These are phyloP conservation scores for Protomyctophum bolini DNA, from an alignment of 2,113 vertebrate species.

Conservation along the genomic window DNA sequence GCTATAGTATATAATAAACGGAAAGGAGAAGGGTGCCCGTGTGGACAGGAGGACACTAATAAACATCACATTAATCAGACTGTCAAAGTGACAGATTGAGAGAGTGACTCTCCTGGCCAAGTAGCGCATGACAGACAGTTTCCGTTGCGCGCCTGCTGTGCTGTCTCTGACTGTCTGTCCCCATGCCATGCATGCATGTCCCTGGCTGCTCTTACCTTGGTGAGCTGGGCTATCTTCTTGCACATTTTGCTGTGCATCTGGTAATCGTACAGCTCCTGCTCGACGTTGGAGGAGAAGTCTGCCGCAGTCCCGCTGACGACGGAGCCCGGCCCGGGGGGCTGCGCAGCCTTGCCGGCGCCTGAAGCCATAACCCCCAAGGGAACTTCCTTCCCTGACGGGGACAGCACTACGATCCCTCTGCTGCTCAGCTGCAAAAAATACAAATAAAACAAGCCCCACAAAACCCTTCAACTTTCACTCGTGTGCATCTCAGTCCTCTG, in stretches of 20 bases:
- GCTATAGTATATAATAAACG: too few relatives aligned
- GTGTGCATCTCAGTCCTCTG: slow-evolving; percentile 56
- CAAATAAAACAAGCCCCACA: slow-evolving; percentile 40
- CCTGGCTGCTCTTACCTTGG: slow-evolving; percentile 85
- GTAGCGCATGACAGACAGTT: background rate
- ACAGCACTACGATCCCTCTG: slow-evolving; percentile 48
- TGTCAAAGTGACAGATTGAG: background rate
- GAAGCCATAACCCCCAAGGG: slow-evolving; percentile 81
- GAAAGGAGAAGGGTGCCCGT: too few relatives aligned
- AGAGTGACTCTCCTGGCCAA: slow-evolving; percentile 17
- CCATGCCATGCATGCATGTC: slow-evolving; percentile 2
- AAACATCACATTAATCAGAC: too few relatives aligned
- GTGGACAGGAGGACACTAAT: too few relatives aligned
- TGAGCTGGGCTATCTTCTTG: slow-evolving; percentile 99
- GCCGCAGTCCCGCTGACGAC: slow-evolving; percentile 81
- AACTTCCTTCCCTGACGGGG: slow-evolving; percentile 66
- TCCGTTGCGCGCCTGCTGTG: slow-evolving; percentile 21
- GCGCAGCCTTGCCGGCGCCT: slow-evolving; percentile 82
- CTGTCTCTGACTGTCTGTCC: background rate
- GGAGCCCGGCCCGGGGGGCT: slow-evolving; percentile 73
- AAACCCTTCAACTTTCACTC: slow-evolving; percentile 56
- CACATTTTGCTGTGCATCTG: slow-evolving; percentile 96
- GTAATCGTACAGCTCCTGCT: slow-evolving; percentile 79
- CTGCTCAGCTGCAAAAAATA: slow-evolving; percentile 33
- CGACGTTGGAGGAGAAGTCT: slow-evolving; percentile 70